Percentiles rank a stretch among this genome's conserved stretches.
These are phyloP conservation scores for Diacarnus erythraeanus DNA, from an alignment of 37 sponge, comb jelly and placozoan genomes.

Conservation along the genomic window DNA sequence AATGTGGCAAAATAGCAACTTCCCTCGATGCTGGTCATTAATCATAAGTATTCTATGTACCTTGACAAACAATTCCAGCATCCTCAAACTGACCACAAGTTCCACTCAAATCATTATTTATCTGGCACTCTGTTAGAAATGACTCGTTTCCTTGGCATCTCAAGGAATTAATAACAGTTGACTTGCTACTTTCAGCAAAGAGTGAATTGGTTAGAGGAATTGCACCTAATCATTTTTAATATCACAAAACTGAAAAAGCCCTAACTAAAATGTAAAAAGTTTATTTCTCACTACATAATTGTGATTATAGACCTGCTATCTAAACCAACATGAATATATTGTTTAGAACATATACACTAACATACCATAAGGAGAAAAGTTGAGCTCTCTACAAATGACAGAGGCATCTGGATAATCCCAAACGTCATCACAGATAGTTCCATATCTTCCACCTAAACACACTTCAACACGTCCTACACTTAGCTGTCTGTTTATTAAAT, in stretches of 20 bases:
- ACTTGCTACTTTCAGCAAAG: conserved; percentile 6
- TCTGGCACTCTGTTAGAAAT: not conserved
- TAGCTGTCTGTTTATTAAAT: conserved; percentile 11
- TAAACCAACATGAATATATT: not conserved
- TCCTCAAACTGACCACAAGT: conserved; percentile 26
- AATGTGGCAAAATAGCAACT: too few species aligned
- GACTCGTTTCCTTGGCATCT: conserved; percentile 20
- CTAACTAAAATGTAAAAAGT: too few species aligned
- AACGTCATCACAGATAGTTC: conserved; percentile 31
- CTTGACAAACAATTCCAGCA: conserved; percentile 37
- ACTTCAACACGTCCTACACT: conserved; percentile 45
- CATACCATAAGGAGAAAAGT: conserved; percentile 44
- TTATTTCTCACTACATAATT: too few species aligned
- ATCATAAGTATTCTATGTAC: not conserved
- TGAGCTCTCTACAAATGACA: conserved; percentile 42
- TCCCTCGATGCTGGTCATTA: too few species aligned
- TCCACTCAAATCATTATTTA: not conserved
- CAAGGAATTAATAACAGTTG: not conserved
- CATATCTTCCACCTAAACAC: conserved; percentile 29
- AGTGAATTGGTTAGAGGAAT: not conserved
- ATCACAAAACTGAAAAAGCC: too few species aligned
- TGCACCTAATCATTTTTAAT: too few species aligned
- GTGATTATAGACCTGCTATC: too few species aligned
- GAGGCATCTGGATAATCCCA: conserved; percentile 38
- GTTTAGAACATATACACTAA: not conserved